These are phyloP conservation scores for Atractosteus spatula DNA, from an alignment of 2,113 vertebrate genomes.

Conservation along the genomic window DNA sequence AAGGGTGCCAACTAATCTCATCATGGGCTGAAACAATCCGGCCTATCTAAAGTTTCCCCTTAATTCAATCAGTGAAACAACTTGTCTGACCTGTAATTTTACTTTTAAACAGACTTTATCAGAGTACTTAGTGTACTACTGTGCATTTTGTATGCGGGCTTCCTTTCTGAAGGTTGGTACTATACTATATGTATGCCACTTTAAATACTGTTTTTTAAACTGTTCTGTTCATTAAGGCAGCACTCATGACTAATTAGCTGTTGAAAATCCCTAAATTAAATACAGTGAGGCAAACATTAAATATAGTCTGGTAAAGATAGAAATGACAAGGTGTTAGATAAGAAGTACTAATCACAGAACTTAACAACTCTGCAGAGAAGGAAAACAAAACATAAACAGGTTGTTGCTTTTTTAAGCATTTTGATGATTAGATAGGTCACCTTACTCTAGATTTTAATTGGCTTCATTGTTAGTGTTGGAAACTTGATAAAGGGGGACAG, in stretches of 20 bases:
- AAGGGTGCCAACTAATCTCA: too few species aligned
- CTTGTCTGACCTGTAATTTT: too few species aligned
- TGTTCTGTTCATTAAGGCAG: constrained; percentile 17
- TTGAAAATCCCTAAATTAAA: constrained; percentile 17
- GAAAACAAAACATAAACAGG: constrained; percentile 9
- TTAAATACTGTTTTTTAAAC: constrained; percentile 21
- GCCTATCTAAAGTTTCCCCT: too few species aligned
- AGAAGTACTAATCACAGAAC: constrained; percentile 27
- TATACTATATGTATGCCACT: too few species aligned
- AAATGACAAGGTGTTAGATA: constrained; percentile 11
- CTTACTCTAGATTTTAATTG: constrained; percentile 6
- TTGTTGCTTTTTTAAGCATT: constrained; percentile 15
- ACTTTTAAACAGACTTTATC: too few species aligned
- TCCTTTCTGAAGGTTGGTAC: too few species aligned
- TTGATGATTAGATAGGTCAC: constrained; percentile 5
- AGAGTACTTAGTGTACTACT: too few species aligned
- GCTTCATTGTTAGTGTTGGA: neutral
- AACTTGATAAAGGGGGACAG: constrained; percentile 13
- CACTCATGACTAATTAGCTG: constrained; percentile 23
- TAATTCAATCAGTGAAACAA: too few species aligned
- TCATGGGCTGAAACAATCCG: too few species aligned
- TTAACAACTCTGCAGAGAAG: constrained; percentile 7
- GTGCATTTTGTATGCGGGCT: too few species aligned
- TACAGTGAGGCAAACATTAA: constrained; percentile 7
- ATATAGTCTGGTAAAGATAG: constrained; percentile 1